Evolutionary conservation across 1,140 invertebrate species (phyloP).

Genomic region (Bursaphelenchus mucronatus): DNA sequence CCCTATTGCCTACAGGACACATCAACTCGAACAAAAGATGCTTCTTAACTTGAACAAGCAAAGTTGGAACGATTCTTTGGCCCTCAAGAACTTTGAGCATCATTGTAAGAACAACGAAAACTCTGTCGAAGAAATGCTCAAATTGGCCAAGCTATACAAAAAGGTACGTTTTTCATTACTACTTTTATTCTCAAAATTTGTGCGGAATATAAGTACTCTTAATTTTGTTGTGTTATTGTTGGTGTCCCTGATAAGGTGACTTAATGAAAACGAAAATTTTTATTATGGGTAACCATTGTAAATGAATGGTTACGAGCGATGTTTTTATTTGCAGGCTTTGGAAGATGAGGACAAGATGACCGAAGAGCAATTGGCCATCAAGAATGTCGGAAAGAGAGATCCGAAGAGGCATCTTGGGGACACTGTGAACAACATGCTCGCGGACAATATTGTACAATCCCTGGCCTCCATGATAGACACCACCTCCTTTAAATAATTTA

Average conservation of each 20-base stretch:
- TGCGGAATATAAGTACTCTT: neutral
- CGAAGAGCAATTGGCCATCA: constrained; percentile 96
- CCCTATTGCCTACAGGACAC: constrained; percentile 98
- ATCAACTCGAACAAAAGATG: constrained; percentile 98
- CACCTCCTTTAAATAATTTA: constrained; percentile 64
- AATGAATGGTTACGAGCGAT: neutral
- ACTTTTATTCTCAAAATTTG: neutral
- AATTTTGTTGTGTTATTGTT: neutral
- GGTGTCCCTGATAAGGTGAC: neutral
- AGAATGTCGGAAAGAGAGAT: constrained; percentile 99
- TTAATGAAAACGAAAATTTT: no score
- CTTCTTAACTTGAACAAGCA: constrained; percentile 96
- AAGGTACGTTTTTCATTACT: constrained; percentile 68
- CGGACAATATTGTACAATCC: constrained; percentile 96
- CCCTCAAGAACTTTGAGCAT: constrained; percentile 84
- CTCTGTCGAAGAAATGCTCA: constrained; percentile 90
- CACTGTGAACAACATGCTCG: constrained; percentile 93
- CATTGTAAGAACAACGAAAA: constrained; percentile 81
- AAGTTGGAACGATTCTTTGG: constrained; percentile 97
- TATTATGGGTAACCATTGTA: neutral
- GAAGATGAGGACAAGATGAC: constrained; percentile 99
- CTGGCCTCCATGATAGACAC: constrained; percentile 97
- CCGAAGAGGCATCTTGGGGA: constrained; percentile 99
- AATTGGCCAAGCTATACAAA: constrained; percentile 95
- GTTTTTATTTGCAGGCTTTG: constrained; percentile 66